Base-by-base conservation (phyloP, 64 coral and sea anemone genomes). In the Catalaphyllia jardinei region DNA sequence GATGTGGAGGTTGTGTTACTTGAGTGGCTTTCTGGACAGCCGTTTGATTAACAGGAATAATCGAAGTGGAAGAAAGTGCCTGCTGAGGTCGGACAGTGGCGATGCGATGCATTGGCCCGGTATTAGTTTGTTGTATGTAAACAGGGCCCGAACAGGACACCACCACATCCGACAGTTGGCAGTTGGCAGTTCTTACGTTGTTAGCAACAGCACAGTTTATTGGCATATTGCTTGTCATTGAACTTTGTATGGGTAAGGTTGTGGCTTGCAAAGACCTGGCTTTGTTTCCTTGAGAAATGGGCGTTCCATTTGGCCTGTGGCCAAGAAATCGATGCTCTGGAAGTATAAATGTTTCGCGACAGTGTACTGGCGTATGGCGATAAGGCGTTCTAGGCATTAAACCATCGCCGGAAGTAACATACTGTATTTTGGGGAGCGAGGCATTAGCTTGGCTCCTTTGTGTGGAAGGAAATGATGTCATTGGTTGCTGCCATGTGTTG, bases 21-120 rank as follows among this genome's bases (percentile, higher is more conserved):
- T 46, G 80, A 18, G 61, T 8, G 6, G 10, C 49, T 22, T 67
- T 61, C 19, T n/a, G 62, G 33, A 19, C 10, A 46, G 24, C 59
- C 46, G 24, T 67, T 28, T n/a, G 19, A 38, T 1, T 12, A 14
- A 19, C 20, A 28, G 31, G 25, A 69, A n/a, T 69, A n/a, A 27
- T 83, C 19, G 0, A 61, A 24, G 31, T 4, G 18, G 80, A 24
- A 64, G 80, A 7, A 83, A 67, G 4, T 22, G 69, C 33, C 11
- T 67, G 60, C 61, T 83, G 80, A 65, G 80, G 80, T 9, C 31
- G 80, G 22, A 83, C 80, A 2, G 80, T 67, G 31, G 80, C 80
- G 30, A 65, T 83, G 60, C 61, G 33, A 83, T 83, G 18, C 20
- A 35, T 61, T 49, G 61, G 20, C 22, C 60, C 57, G 31, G 29